These are phyloP conservation scores for Euglossa dilemma DNA, from an alignment of 1,140 invertebrate species.

Conservation along the genomic window DNA sequence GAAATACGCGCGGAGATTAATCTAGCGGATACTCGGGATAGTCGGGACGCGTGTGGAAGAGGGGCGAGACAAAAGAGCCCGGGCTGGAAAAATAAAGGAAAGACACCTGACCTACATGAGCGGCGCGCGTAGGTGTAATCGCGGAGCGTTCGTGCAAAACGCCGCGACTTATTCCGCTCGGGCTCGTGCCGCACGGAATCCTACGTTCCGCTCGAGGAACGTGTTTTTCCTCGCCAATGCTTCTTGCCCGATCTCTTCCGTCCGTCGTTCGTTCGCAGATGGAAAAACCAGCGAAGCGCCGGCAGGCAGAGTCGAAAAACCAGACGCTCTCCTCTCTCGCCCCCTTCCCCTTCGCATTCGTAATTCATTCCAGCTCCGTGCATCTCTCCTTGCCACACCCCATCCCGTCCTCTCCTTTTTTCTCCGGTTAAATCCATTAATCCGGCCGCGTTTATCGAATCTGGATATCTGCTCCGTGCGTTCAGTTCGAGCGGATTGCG, in stretches of 20 bases:
- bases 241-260: not conserved
- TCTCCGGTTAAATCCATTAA: not conserved
- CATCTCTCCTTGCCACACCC: constrained; percentile 32
- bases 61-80: constrained; percentile 11
- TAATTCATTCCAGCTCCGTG: constrained; percentile 70
- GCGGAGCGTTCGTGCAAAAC: constrained; percentile 51
- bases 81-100: constrained; percentile 52
- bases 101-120: constrained; percentile 61
- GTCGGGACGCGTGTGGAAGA: not conserved
- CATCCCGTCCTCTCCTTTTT: not conserved
- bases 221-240: not conserved
- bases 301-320: constrained; percentile 22
- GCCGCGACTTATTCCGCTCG: constrained; percentile 46
- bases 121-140: constrained; percentile 54
- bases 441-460: not conserved
- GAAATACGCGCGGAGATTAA: not conserved
- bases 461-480: no score
- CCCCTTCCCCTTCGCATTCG: constrained; percentile 58
- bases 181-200: constrained; percentile 29
- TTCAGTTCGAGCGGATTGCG: no score
- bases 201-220: not conserved
- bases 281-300: not conserved
- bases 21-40: constrained; percentile 19
- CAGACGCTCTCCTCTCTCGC: constrained; percentile 20
- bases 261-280: not conserved